Evolutionary conservation across 2,113 vertebrate species (phyloP), one percentile per base, ranked within the genome.

Genomic region (Pseudopipra pipra): DNA sequence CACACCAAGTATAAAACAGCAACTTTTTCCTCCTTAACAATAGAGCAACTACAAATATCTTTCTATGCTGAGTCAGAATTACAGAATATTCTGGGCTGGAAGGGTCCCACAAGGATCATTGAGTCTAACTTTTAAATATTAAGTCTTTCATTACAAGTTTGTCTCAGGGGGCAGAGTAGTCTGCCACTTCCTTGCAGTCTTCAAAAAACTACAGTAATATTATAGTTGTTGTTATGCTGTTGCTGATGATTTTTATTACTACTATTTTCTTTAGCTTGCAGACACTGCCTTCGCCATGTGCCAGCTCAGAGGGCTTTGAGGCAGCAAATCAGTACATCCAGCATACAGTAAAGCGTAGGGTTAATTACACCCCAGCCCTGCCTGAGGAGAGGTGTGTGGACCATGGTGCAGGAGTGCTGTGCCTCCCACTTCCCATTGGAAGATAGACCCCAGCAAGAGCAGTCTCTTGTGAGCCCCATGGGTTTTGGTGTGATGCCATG

Each of bases 401-500:
- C 18, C 46, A 21, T 0, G 1, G 20, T 1, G 5, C 0, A 6
- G 39, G 39, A 49, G 7, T 5, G 5, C 37, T 75, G 55, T 49
- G 46, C 14, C 16, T 30, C n/a, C 14, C 14, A 2, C 2, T 13
- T 58, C 51, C 43, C 66, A 21, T 7, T 25, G 49, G 21, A 4
- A 41, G 55, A 30, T 51, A 78, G 27, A 25, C 11, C 19, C 31
- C 56, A 67, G 51, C 3, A 6, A 5, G 2, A 13, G 35, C 46
- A 81, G 51, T 21, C 21, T 22, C 16, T 4, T 2, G 18, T 1
- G 5, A 61, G 16, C 16, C 37, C 44, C 16, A 0, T 11, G n/a
- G 37, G 3, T 39, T 77, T 39, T 30, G 41, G 2, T 31, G 46
- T 0, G 2, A 37, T 54, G 52, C 24, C 19, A 14, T 0, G 0